Evolutionary conservation across 2,797 vertebrate species (phyloP), one percentile per base, ranked within the genome.

Genomic region (Myotis pilosus): DNA sequence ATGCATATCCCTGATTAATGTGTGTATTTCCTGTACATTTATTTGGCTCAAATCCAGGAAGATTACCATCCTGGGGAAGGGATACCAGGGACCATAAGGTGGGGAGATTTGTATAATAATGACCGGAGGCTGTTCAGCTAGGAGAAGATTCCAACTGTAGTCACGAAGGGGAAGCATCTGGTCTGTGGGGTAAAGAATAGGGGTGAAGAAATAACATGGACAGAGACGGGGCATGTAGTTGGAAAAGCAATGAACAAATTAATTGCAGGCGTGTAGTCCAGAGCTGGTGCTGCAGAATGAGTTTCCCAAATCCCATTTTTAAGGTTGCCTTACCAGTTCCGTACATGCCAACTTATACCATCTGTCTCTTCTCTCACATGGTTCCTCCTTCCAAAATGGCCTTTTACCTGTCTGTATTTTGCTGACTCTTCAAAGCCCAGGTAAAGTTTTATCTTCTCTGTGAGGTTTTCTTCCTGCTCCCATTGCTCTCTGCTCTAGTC

Each of bases 321-420:
- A 55, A 55, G 66, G 38, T 55, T 86, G 74, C 30, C n/a, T 76
- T 71, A 13, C 57, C 17, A 23, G 60, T 11, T 78, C 69, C 33
- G 82, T 19, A 57, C 51, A 51, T 2, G 68, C 49, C 49, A 15
- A 4, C 79, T 28, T 15, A 20, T 9, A 47, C 84, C 84, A 83
- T 89, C 80, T 72, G 49, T 81, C 76, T 81, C 60, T 47, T 23
- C 57, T 91, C 36, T 68, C 60, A 44, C 0, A 0, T 41, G 44
- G n/a, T 66, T 68, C 88, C 91, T 94, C 28, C 25, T 94, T 88
- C 86, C 55, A 51, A 89, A 91, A 60, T 36, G 38, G 51, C 19
- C 66, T 57, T 51, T 79, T 71, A 23, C 60, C 36, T 85, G 68
- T 49, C 47, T 87, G 5, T 30, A 33, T 80, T 69, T 84, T 22